Conservation (phyloP, 2,113 vertebrate species). For the Chitala chitala region DNA sequence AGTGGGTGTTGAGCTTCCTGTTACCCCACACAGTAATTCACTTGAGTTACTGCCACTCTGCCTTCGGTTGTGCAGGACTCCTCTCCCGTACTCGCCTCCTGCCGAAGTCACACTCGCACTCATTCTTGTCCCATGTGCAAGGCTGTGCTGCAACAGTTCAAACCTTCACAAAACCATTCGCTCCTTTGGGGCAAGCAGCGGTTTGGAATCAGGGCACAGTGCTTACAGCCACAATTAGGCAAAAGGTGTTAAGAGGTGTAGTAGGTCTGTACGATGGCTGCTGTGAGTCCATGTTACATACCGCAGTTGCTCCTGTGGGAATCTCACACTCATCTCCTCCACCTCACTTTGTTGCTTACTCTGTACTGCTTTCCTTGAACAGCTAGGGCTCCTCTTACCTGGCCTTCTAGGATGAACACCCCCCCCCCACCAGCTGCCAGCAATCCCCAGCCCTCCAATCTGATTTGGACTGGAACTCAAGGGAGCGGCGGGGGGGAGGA, state of each 20-base stretch:
- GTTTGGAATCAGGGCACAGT: neutral
- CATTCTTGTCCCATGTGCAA: too few species aligned
- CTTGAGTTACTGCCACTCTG: neutral
- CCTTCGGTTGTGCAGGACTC: too few species aligned
- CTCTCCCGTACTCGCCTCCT: neutral
- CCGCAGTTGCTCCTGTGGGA: neutral
- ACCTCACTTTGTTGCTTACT: too few species aligned
- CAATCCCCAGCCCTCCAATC: conserved; percentile 1
- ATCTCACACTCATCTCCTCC: neutral
- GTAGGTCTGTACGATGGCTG: too few species aligned
- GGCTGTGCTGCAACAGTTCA: neutral
- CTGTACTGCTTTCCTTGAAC: too few species aligned
- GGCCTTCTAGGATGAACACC: too few species aligned
- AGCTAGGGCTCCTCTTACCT: too few species aligned
- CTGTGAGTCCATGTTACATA: too few species aligned
- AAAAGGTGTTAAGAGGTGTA: too few species aligned
- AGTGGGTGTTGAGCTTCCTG: neutral
- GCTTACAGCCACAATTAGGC: too few species aligned
- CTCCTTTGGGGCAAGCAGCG: neutral
- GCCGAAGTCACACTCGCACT: neutral
- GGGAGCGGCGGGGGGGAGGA: neutral
- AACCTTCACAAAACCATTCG: neutral
- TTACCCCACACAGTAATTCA: neutral
- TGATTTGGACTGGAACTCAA: neutral
- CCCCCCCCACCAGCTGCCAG: neutral